phyloP scores from a whole-genome alignment of 2,888 invertebrate species.

The Branchipolynoe longqiensis region DNA sequence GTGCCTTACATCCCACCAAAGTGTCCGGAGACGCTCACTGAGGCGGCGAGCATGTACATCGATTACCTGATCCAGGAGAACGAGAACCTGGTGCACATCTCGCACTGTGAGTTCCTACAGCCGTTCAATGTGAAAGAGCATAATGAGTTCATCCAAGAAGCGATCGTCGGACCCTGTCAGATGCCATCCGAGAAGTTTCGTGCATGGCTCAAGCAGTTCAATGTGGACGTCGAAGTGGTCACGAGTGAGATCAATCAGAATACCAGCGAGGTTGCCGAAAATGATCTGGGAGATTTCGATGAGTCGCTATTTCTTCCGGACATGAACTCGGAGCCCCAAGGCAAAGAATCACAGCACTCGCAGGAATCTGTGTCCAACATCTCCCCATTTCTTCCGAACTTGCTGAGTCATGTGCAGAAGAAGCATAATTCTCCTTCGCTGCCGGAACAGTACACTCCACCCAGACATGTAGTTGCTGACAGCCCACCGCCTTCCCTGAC shows the following conservation, averaged over 20 bases:
- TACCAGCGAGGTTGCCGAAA: neutral
- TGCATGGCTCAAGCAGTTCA: slow-evolving; percentile 37
- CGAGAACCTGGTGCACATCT: slow-evolving; percentile 23
- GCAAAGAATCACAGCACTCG: neutral
- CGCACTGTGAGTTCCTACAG: slow-evolving; percentile 27
- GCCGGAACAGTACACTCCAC: no score
- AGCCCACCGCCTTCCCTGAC: no score
- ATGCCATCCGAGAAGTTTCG: slow-evolving; percentile 37
- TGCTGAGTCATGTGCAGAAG: no score
- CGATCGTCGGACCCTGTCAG: slow-evolving; percentile 3
- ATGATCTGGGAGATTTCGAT: slow-evolving; percentile 23
- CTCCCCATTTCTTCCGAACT: neutral
- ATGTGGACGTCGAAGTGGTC: slow-evolving; percentile 37
- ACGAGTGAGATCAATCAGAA: slow-evolving; percentile 14
- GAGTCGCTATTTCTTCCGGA: neutral
- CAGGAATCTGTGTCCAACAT: neutral
- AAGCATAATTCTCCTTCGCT: no score
- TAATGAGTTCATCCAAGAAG: neutral
- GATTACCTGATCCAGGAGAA: slow-evolving; percentile 41
- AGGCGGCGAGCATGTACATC: slow-evolving; percentile 43
- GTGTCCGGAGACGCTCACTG: slow-evolving; percentile 26
- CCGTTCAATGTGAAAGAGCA: slow-evolving; percentile 11
- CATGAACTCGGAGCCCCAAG: neutral
- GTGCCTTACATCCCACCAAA: slow-evolving; percentile 22
- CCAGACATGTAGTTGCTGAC: no score